Percentiles rank a stretch among this genome's conserved stretches.
phyloP scores from a whole-genome alignment of 2,797 vertebrate genomes.

The Macrochelys suwanniensis region DNA sequence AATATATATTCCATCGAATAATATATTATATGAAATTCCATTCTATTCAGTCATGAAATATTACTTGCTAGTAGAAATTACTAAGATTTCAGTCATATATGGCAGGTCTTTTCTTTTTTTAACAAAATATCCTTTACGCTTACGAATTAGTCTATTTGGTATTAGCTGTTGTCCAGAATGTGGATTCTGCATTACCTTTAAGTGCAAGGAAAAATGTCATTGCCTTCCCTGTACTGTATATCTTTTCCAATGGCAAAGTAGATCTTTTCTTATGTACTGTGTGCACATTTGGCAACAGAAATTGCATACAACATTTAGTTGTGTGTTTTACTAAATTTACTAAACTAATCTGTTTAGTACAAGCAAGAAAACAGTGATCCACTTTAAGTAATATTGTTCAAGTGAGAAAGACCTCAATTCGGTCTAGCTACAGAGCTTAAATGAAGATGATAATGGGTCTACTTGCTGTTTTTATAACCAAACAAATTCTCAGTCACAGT shows the following conservation, averaged over 20 bases:
- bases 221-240: neutral
- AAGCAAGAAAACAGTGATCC: conserved; percentile 19
- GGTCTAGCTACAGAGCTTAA: neutral
- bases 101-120: neutral
- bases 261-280: neutral
- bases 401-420: neutral
- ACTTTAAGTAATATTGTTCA: neutral
- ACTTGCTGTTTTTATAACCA: neutral
- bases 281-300: neutral
- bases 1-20: neutral
- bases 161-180: neutral
- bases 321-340: neutral
- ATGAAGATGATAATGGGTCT: neutral
- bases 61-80: neutral
- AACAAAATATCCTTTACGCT: neutral
- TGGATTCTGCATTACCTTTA: neutral
- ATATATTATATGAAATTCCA: neutral
- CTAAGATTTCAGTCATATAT: neutral
- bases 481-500: neutral
- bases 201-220: neutral
- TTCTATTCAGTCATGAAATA: neutral
- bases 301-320: neutral
- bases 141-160: neutral
- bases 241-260: neutral
- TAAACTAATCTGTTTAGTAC: neutral